Evolutionary conservation across 2,113 vertebrate species (phyloP).

Genomic region (Eolophus roseicapilla): DNA sequence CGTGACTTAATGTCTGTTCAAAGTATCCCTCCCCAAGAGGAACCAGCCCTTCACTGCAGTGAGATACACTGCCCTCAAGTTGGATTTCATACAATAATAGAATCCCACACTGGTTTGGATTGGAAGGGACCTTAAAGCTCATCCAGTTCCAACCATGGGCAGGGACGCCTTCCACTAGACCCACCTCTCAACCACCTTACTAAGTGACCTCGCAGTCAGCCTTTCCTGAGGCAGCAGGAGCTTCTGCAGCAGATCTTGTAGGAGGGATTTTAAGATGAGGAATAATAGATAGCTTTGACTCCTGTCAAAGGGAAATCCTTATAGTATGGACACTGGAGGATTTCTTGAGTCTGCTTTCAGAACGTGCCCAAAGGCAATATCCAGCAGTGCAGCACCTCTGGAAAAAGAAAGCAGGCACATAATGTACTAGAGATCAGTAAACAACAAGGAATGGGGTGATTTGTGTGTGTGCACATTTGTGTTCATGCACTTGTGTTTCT

Average conservation of each 20-base stretch:
- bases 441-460: background rate
- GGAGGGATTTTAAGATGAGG: background rate
- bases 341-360: conserved; percentile 13
- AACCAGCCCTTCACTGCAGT: background rate
- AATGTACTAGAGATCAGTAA: background rate
- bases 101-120: background rate
- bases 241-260: background rate
- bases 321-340: background rate
- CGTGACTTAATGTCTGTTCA: background rate
- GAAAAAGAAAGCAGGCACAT: background rate
- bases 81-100: background rate
- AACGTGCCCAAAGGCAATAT: background rate
- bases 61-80: background rate
- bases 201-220: background rate
- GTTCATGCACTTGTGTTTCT: accelerated
- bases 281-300: background rate
- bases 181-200: background rate
- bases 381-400: background rate
- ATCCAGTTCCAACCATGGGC: background rate
- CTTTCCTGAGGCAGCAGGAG: background rate
- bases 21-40: background rate
- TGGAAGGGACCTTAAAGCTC: background rate
- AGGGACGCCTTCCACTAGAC: background rate
- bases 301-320: background rate
- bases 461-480: background rate